Evolutionary conservation across 1,140 invertebrate genomes (phyloP).

Genomic region (Drosophila kikkawai): DNA sequence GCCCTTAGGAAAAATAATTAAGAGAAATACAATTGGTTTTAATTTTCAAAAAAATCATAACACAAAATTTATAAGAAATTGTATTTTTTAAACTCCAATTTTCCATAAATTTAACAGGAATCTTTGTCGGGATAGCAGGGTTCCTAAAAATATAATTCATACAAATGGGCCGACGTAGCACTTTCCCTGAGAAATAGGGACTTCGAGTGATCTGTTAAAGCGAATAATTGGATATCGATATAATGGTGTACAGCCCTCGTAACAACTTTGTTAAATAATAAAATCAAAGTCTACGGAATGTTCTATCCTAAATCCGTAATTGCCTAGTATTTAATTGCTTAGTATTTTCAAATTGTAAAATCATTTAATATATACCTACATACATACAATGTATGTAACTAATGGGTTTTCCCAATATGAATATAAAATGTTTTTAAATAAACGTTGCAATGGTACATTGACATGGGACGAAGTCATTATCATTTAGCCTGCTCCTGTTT

Average conservation of each 20-base stretch:
- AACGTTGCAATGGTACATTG: constrained; percentile 12
- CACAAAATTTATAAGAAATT: not conserved
- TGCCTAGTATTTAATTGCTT: not conserved
- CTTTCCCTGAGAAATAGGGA: too few relatives aligned
- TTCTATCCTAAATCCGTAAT: not conserved
- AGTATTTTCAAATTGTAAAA: not conserved
- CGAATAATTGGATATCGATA: too few relatives aligned
- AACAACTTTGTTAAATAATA: not conserved
- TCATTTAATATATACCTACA: not conserved
- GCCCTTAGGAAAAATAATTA: not conserved
- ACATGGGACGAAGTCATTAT: constrained; percentile 40
- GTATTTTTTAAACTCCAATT: too few relatives aligned
- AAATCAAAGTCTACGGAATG: not conserved
- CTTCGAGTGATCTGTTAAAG: too few relatives aligned
- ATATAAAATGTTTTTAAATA: constrained; percentile 1
- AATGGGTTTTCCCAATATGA: not conserved
- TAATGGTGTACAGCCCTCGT: too few relatives aligned
- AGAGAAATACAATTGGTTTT: not conserved
- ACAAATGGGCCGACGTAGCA: not conserved
- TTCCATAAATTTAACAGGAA: too few relatives aligned
- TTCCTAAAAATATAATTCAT: not conserved
- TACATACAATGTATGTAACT: not conserved
- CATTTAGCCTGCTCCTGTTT: constrained; percentile 41
- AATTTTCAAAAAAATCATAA: not conserved
- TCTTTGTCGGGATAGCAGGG: not conserved